These are phyloP conservation scores for Rhyacophila evoluta DNA, from an alignment of 2,888 invertebrate genomes.

Conservation along the genomic window DNA sequence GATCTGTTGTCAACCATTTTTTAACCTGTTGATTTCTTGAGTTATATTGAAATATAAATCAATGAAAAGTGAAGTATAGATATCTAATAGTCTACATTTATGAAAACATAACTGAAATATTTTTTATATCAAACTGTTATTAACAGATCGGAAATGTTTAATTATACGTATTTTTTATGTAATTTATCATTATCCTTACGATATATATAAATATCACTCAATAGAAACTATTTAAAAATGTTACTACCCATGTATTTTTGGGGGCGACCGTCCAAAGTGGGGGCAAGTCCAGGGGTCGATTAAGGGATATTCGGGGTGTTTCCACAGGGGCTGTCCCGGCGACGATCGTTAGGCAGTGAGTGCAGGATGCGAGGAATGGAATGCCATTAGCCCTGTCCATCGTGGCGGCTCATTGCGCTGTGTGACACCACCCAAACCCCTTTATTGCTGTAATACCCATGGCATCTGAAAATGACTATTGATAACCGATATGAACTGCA, in stretches of 20 bases:
- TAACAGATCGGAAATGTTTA: no score
- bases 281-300: conserved; percentile 38
- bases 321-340: not conserved
- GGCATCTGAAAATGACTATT: not conserved
- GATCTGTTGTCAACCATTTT: no score
- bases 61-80: no score
- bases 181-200: no score
- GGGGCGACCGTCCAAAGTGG: conserved; percentile 16
- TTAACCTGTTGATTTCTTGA: no score
- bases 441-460: not conserved
- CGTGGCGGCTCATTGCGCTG: not conserved
- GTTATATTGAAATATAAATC: no score
- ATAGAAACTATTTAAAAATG: no score
- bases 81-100: no score
- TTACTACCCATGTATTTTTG: not conserved
- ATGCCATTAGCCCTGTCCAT: conserved; percentile 49
- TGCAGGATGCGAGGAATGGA: conserved; percentile 53
- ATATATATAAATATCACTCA: no score
- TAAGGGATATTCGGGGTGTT: not conserved
- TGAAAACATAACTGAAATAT: no score
- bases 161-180: no score
- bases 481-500: not conserved
- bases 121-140: no score
- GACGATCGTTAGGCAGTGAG: conserved; percentile 39
- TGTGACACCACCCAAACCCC: not conserved